Evolutionary conservation across 2,797 vertebrate genomes (phyloP), one percentile per base, ranked within the genome.

Genomic region (Hyperoplus lanceolatus): DNA sequence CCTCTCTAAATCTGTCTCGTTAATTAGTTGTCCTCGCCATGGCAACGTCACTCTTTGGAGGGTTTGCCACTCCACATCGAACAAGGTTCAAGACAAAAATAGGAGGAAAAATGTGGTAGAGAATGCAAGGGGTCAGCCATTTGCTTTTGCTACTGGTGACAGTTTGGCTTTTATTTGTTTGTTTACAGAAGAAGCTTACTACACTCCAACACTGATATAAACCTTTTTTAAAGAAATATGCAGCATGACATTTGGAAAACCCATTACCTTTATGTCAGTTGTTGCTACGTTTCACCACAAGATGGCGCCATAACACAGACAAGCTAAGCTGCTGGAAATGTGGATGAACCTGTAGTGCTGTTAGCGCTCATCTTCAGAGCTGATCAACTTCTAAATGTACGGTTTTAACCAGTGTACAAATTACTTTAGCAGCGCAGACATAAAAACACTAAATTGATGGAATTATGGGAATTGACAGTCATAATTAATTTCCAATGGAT

Each of bases 1-100:
- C 77, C 77, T 80, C 86, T 90, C 73, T 89, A 87, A 92, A 88
- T 92, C 89, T 87, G 53, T 68, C 67, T 60, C 39, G 45, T 81
- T 94, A 92, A 92, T 90, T 88, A 91, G 83, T 83, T 73, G 75
- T 81, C 74, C 67, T 92, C 86, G 64, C 89, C 88, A 94, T 92
- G 86, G 86, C 79, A 94, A 93, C 90, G 4, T 79, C 72, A 71
- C 73, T 73, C 80, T 73, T 80, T 64, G 18, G 53, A 73, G 39
- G 74, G 63, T 9, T 55, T 78, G 81, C 42, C 50, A 70, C 70
- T 51, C 73, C 29, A 64, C 70, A 48, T 77, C 76, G 64, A 89
- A 80, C 75, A 73, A 8, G 48, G 48, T 38, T 59, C 75, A 73
- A 83, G 65, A 72, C 58, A 75, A 60, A 79, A 74, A 60, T 70